These are phyloP conservation scores for Brachyptera risi DNA, from an alignment of 2,888 invertebrate genomes.

Conservation along the genomic window DNA sequence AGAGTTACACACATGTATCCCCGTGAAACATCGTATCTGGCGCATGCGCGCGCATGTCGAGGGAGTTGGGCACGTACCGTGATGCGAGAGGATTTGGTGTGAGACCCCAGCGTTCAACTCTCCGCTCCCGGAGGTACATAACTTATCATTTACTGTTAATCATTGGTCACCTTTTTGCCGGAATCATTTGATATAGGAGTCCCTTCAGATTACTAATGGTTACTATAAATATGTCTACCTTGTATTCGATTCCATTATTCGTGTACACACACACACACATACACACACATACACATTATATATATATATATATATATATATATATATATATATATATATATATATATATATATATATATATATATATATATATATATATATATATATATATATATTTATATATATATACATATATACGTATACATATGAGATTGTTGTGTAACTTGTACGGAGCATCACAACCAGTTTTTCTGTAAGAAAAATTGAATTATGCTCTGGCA, in stretches of 20 bases:
- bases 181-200: conserved; percentile 2
- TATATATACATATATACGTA: no score
- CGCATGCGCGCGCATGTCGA: no score
- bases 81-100: not conserved
- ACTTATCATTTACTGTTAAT: not conserved
- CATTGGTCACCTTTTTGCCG: not conserved
- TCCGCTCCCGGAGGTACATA: not conserved
- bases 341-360: no score
- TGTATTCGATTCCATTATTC: not conserved
- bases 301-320: no score
- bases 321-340: no score
- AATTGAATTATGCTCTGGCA: not conserved
- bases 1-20: no score
- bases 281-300: no score
- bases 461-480: not conserved
- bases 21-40: no score
- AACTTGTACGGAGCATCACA: not conserved
- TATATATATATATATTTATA: no score
- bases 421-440: not conserved
- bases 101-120: not conserved
- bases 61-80: no score
- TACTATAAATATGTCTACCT: conserved; percentile 11
- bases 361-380: no score
- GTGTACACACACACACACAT: no score
- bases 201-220: conserved; percentile 5